Percentiles rank a stretch among this genome's conserved stretches.
These are phyloP conservation scores for Cyanoramphus novaezelandiae DNA, from an alignment of 2,113 vertebrate species.

Conservation along the genomic window DNA sequence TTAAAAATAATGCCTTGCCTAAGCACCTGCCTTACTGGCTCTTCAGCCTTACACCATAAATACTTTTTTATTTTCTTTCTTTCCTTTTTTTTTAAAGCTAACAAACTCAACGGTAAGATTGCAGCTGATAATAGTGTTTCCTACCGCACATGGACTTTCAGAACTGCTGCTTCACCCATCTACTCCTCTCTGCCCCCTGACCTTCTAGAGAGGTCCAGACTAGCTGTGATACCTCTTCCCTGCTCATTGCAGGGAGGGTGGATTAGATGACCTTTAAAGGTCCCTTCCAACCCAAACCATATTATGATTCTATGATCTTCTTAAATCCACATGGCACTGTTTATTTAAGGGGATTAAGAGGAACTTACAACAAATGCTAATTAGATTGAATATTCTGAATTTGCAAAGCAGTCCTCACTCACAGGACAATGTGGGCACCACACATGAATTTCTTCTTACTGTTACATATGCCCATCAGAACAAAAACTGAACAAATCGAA, in stretches of 20 bases:
- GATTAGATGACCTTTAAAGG: neutral
- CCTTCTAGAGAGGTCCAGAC: neutral
- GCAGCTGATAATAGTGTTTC: neutral
- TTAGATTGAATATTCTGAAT: neutral
- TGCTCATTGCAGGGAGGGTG: neutral
- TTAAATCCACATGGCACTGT: neutral
- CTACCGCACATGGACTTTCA: neutral
- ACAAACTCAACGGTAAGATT: neutral
- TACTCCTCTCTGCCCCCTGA: neutral
- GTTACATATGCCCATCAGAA: neutral
- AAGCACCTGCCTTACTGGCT: conserved; percentile 41
- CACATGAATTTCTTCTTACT: neutral
- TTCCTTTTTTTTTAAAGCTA: neutral
- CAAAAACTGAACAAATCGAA: neutral
- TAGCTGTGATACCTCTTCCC: neutral
- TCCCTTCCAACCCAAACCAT: neutral
- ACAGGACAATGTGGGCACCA: neutral
- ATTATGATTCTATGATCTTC: neutral
- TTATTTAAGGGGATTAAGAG: neutral
- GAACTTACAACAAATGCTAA: neutral
- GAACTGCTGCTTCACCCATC: conserved; percentile 6
- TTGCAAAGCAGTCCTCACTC: neutral
- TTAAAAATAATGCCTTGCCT: conserved; percentile 7
- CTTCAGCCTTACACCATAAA: neutral
- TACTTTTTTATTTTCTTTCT: neutral